These are phyloP conservation scores for Trichopoda pennipes DNA, from an alignment of 2,888 invertebrate genomes.

Conservation along the genomic window DNA sequence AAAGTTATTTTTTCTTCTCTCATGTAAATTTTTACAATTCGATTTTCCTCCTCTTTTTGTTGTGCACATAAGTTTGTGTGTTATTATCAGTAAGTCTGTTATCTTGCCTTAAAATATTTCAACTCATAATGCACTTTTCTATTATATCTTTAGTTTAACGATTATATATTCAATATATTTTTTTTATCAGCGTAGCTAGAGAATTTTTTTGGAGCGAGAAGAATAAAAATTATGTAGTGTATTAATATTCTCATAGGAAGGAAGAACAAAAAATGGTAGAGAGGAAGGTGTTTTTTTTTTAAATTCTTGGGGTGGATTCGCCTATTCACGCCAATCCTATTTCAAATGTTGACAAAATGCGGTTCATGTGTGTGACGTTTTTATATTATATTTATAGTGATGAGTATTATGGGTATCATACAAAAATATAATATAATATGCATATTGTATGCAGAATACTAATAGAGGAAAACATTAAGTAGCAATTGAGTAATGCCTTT, in stretches of 20 bases:
- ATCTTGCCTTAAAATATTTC: constrained; percentile 44
- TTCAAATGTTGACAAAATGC: too few species aligned
- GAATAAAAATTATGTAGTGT: too few species aligned
- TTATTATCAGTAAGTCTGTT: constrained; percentile 7
- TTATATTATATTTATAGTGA: not conserved
- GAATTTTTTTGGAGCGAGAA: too few species aligned
- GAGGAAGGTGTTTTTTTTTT: too few species aligned
- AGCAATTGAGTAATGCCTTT: constrained; percentile 8
- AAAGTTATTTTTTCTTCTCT: too few species aligned
- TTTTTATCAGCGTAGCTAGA: too few species aligned
- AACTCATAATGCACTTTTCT: constrained; percentile 38
- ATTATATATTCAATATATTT: constrained; percentile 48
- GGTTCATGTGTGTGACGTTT: not conserved
- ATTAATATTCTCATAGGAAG: too few species aligned
- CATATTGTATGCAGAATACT: constrained; percentile 23
- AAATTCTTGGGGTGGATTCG: constrained; percentile 19
- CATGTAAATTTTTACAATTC: too few species aligned
- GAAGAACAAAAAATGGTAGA: too few species aligned
- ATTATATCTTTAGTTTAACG: constrained; percentile 28
- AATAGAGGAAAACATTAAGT: constrained; percentile 31
- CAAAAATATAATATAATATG: constrained; percentile 11
- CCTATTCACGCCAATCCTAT: too few species aligned
- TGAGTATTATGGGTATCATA: constrained; percentile 10
- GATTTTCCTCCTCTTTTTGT: too few species aligned
- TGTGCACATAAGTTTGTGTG: not conserved